phyloP scores from a whole-genome alignment of 2,113 vertebrate genomes.

The Lampris incognitus region DNA sequence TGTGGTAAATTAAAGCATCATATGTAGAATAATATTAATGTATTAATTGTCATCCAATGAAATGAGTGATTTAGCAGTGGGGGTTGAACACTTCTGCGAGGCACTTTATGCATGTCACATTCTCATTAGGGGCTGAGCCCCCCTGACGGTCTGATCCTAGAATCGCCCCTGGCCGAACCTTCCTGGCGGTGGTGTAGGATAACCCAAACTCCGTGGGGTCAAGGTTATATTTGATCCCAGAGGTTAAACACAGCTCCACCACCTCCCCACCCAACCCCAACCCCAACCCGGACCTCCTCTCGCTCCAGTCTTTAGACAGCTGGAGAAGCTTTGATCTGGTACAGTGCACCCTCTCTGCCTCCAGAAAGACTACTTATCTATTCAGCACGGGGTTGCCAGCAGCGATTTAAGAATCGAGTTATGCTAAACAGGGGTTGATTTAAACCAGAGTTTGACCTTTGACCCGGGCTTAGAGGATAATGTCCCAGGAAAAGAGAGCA shows the following conservation, averaged over 20 bases:
- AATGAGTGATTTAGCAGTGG: too few species aligned
- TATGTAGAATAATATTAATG: too few species aligned
- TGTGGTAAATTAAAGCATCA: too few species aligned
- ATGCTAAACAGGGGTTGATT: slow-evolving; percentile 84
- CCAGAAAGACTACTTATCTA: slow-evolving; percentile 74
- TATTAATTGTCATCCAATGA: too few species aligned
- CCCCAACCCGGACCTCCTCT: slow-evolving; percentile 57
- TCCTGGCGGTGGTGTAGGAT: slow-evolving; percentile 59
- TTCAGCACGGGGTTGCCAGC: slow-evolving; percentile 70
- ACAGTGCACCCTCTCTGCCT: slow-evolving; percentile 50
- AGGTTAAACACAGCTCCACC: slow-evolving; percentile 27
- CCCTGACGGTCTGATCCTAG: too few species aligned
- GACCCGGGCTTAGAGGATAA: slow-evolving; percentile 89
- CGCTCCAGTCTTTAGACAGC: slow-evolving; percentile 40
- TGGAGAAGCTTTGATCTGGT: slow-evolving; percentile 66
- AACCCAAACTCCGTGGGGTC: slow-evolving; percentile 61
- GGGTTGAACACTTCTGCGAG: too few species aligned
- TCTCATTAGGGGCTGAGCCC: too few species aligned
- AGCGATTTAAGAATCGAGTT: slow-evolving; percentile 77
- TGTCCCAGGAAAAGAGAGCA: slow-evolving; percentile 91
- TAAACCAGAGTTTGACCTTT: slow-evolving; percentile 85
- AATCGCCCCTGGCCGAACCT: slow-evolving; percentile 10
- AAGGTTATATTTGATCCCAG: slow-evolving; percentile 60
- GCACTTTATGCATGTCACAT: too few species aligned
- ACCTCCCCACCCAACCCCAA: neutral